phyloP scores from a whole-genome alignment of 2,888 invertebrate species.

The Anorthoa munda region DNA sequence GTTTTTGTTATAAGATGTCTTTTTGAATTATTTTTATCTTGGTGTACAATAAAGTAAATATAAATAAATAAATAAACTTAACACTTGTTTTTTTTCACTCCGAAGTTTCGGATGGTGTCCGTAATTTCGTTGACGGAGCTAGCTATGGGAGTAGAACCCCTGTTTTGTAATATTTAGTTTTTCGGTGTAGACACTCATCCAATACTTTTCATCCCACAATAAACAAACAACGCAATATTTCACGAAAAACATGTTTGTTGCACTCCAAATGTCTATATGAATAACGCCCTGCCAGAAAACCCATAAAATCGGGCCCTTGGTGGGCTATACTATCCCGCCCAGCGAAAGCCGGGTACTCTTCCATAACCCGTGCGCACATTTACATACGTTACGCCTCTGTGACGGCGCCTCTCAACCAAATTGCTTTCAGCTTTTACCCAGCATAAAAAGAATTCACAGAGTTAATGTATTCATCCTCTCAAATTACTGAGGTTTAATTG shows the following conservation, averaged over 20 bases:
- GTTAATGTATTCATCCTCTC: constrained; percentile 67
- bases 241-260: constrained; percentile 64
- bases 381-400: constrained; percentile 72
- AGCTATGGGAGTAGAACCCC: too few relatives aligned
- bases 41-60: too few relatives aligned
- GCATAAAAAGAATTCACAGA: constrained; percentile 69
- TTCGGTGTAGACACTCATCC: neutral
- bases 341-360: constrained; percentile 32
- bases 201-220: constrained; percentile 35
- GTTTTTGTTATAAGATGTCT: too few relatives aligned
- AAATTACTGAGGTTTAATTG: constrained; percentile 51
- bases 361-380: constrained; percentile 70
- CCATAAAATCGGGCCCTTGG: constrained; percentile 64
- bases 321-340: constrained; percentile 40
- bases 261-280: constrained; percentile 59
- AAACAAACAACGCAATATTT: constrained; percentile 51
- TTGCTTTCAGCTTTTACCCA: constrained; percentile 76
- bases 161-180: constrained; percentile 1
- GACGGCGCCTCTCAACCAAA: constrained; percentile 78
- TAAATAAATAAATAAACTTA: too few relatives aligned
- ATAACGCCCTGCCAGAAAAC: constrained; percentile 57
- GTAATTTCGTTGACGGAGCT: too few relatives aligned
- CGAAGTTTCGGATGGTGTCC: too few relatives aligned
- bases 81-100: too few relatives aligned
- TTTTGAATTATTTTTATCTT: too few relatives aligned